A percentile compares a stretch with the other conserved stretches of the same genome.
These are phyloP conservation scores for Rhabdomys dilectus DNA, from an alignment of 2,113 vertebrate species.

Conservation along the genomic window DNA sequence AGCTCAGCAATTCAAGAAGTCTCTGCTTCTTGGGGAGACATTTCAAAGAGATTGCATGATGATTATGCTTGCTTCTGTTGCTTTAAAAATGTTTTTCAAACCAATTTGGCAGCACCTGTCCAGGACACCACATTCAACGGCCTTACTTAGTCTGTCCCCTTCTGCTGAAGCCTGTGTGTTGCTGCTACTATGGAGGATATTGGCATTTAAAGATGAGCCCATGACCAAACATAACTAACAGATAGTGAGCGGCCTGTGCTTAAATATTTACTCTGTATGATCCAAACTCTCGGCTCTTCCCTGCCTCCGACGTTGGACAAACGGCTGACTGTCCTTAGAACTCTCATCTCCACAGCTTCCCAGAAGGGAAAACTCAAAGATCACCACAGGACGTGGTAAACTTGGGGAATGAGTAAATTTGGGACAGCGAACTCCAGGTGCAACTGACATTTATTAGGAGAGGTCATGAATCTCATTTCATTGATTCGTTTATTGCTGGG, in stretches of 20 bases:
- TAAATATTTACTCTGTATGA: constrained; percentile 77
- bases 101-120: background rate
- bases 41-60: background rate
- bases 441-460: background rate
- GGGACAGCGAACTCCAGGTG: background rate
- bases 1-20: background rate
- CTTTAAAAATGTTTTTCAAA: background rate
- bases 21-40: background rate
- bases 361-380: background rate
- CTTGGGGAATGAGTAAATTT: background rate
- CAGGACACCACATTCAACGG: background rate
- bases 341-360: background rate
- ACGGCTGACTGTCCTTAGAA: background rate
- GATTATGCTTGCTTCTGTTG: background rate
- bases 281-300: constrained; percentile 26
- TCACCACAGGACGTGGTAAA: no score
- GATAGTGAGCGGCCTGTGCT: constrained; percentile 61
- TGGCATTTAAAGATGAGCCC: constrained; percentile 68
- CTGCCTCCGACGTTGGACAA: background rate
- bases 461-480: background rate
- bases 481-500: background rate
- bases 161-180: background rate
- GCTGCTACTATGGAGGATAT: constrained; percentile 42
- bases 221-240: constrained; percentile 55
- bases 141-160: background rate